Base-by-base conservation (phyloP, 2,113 vertebrate species). In the Redunca redunca region DNA sequence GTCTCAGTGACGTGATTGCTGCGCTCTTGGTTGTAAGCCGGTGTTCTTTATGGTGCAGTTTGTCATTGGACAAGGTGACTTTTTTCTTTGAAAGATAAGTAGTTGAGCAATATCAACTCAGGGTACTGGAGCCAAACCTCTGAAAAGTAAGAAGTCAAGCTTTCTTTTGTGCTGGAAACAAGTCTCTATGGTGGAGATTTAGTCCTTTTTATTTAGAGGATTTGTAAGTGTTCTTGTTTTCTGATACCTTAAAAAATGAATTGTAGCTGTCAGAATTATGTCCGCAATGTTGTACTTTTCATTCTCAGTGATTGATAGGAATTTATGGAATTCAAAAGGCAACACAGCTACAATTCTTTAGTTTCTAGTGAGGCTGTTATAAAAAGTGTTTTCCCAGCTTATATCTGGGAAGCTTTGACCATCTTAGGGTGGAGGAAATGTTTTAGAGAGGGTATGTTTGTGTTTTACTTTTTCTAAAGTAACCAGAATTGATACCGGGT, bases 31-130 rank as follows among this genome's bases (percentile, higher is more conserved):
- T 43, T 23, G 11, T 94, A 33, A 60, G 19, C 78, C 7, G 19
- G 33, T 25, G 90, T 88, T 95, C 55, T 94, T 86, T 25, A 57
- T 91, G 95, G 15, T 86, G 6, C 25, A 53, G 71, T 67, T 91
- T 77, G 90, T 82, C 78, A 91, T 43, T 48, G 58, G 25, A 71
- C 82, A 96, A 88, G 90, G 97, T 60, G 97, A 43, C 80, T 77
- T 83, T 83, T 62, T 89, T 87, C 83, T 78, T 93, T 57, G 6
- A 26, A 30, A 58, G 71, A 58, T 50, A 88, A 91, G 52, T 92
- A 83, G 83, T 23, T 91, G 23, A 67, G n/a, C 78, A 40, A 3
- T 0, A 11, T 94, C 50, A 52, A 46, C 88, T 21, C 14, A 53
- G 16, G 10, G 30, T 91, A 53, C 46, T 82, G 36, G 19, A 88